Conservation (phyloP, 2,797 vertebrate genomes). For the Stomatorhinus walkeri region DNA sequence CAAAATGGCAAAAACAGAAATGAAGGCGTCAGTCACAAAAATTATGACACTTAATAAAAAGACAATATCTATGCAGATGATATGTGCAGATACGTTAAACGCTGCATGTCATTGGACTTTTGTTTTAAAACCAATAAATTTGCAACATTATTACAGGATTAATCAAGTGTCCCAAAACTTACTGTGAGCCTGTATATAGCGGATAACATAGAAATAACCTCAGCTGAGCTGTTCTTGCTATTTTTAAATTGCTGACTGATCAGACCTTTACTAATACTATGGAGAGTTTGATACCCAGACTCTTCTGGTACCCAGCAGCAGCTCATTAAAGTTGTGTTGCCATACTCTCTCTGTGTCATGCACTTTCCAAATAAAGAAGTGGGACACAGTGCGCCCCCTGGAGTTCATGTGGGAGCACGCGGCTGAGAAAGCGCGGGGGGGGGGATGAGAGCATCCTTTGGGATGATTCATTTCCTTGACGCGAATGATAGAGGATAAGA, state of each 20-base stretch:
- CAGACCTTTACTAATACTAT: neutral
- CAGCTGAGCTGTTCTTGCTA: neutral
- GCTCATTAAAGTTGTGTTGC: constrained; percentile 1
- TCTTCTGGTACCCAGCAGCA: neutral
- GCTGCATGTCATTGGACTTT: neutral
- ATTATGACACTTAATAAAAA: neutral
- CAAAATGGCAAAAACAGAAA: neutral
- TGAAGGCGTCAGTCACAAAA: neutral
- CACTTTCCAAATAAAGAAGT: neutral
- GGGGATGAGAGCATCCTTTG: neutral
- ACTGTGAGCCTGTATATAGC: neutral
- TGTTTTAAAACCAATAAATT: neutral
- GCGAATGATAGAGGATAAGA: neutral
- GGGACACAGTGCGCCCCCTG: neutral
- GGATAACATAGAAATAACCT: neutral
- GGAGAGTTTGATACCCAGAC: neutral
- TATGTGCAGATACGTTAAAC: neutral
- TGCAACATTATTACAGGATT: neutral
- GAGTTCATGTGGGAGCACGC: neutral
- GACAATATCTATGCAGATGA: neutral
- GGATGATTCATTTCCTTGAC: neutral
- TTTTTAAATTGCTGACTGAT: constrained; percentile 2
- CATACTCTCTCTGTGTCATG: neutral
- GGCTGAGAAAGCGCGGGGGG: neutral
- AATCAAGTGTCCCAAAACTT: neutral